Evolutionary conservation across 2,888 invertebrate species (phyloP).

Genomic region (Epirrita christyi): DNA sequence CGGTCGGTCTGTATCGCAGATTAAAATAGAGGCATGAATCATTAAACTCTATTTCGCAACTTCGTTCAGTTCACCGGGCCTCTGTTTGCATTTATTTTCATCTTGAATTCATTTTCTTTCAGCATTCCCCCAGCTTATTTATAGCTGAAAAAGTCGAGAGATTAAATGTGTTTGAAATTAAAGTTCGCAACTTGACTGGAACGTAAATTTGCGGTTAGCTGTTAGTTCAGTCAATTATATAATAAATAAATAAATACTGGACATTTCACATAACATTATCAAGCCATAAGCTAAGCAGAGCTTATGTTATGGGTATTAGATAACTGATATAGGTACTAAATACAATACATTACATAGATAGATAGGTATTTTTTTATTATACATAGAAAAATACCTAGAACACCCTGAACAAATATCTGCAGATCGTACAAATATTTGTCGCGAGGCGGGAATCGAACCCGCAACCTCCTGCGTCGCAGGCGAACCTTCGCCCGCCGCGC

Average conservation of each 20-base stretch:
- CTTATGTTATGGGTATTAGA: no score
- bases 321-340: no score
- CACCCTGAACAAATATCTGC: no score
- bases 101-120: conserved; percentile 25
- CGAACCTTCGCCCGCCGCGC: no score
- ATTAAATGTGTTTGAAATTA: conserved; percentile 34
- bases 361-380: no score
- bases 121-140: conserved; percentile 24
- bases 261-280: no score
- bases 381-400: no score
- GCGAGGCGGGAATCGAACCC: no score
- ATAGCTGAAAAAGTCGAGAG: conserved; percentile 21
- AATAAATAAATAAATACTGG: conserved; percentile 35
- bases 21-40: conserved; percentile 51
- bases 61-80: conserved; percentile 24
- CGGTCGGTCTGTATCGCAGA: conserved; percentile 42
- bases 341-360: no score
- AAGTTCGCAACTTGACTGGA: conserved; percentile 20
- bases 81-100: conserved; percentile 21
- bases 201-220: conserved; percentile 45
- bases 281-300: no score
- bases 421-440: no score
- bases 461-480: no score
- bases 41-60: conserved; percentile 43
- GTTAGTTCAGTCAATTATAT: background rate